Evolutionary conservation across 2,888 invertebrate species (phyloP).

Genomic region (Epirrhoe tristata): DNA sequence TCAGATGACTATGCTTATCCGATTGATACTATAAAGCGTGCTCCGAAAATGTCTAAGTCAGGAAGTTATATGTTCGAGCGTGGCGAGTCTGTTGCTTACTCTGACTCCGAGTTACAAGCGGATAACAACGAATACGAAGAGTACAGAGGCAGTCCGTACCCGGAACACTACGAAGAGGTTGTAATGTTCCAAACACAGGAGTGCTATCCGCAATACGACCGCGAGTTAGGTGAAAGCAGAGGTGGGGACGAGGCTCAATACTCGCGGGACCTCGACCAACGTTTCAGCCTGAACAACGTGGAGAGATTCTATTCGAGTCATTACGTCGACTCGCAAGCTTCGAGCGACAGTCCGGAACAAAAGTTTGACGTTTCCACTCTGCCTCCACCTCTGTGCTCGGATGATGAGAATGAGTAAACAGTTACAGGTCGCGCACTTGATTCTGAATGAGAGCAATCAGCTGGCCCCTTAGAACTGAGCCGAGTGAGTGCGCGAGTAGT

Average conservation of each 20-base stretch:
- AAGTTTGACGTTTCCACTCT: slow-evolving; percentile 90
- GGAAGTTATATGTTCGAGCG: slow-evolving; percentile 76
- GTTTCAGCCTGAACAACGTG: slow-evolving; percentile 80
- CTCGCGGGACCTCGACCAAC: slow-evolving; percentile 75
- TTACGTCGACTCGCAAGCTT: slow-evolving; percentile 86
- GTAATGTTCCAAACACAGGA: slow-evolving; percentile 80
- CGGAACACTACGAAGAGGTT: slow-evolving; percentile 76
- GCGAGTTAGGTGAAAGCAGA: slow-evolving; percentile 58
- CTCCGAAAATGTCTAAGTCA: slow-evolving; percentile 76
- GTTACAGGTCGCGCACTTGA: slow-evolving; percentile 33
- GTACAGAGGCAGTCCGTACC: slow-evolving; percentile 79
- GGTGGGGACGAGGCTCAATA: slow-evolving; percentile 63
- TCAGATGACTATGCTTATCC: slow-evolving; percentile 82
- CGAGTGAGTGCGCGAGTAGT: slow-evolving; percentile 22
- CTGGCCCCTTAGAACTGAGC: not conserved
- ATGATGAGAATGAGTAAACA: slow-evolving; percentile 88
- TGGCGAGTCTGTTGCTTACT: slow-evolving; percentile 76
- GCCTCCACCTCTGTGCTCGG: slow-evolving; percentile 91
- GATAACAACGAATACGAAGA: slow-evolving; percentile 79
- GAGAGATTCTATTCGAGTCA: slow-evolving; percentile 81
- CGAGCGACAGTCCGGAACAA: slow-evolving; percentile 89
- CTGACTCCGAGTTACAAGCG: slow-evolving; percentile 74
- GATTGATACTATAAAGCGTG: slow-evolving; percentile 80
- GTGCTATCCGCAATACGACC: slow-evolving; percentile 79
- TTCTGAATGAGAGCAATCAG: slow-evolving; percentile 16